Conservation (phyloP, 2,113 vertebrate genomes). For the Eurystomus gularis region DNA sequence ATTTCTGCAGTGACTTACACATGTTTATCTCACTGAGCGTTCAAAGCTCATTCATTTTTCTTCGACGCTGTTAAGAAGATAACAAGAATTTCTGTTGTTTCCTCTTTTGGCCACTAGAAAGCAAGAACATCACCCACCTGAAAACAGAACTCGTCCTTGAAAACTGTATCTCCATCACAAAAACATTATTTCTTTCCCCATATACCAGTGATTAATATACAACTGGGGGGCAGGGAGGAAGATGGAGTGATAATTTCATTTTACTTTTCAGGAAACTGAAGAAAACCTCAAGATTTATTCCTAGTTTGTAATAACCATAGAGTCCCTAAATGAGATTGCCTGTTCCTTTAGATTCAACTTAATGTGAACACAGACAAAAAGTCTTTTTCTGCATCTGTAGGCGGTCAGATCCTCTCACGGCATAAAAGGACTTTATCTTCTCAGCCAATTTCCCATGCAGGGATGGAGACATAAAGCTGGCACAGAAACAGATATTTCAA, state of each 20-base stretch:
- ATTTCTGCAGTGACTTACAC: neutral
- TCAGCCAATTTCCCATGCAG: neutral
- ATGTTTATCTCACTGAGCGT: neutral
- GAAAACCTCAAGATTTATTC: neutral
- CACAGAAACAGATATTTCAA: neutral
- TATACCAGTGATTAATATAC: neutral
- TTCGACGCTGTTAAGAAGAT: neutral
- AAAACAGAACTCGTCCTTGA: neutral
- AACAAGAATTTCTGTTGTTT: neutral
- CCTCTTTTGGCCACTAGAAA: neutral
- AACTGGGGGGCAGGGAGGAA: fast-evolving
- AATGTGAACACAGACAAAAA: neutral
- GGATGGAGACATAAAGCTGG: neutral
- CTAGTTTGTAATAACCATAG: neutral
- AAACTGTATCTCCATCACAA: neutral
- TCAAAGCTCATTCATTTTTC: neutral
- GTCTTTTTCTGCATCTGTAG: neutral
- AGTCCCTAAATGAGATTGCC: neutral
- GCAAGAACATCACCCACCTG: neutral
- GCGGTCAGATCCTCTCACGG: neutral
- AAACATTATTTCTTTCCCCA: neutral
- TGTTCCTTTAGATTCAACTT: neutral
- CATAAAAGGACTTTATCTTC: neutral
- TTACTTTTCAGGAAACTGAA: neutral
- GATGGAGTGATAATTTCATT: neutral